phyloP scores from a whole-genome alignment of 2,888 invertebrate genomes.

The Bembecia ichneumoniformis region DNA sequence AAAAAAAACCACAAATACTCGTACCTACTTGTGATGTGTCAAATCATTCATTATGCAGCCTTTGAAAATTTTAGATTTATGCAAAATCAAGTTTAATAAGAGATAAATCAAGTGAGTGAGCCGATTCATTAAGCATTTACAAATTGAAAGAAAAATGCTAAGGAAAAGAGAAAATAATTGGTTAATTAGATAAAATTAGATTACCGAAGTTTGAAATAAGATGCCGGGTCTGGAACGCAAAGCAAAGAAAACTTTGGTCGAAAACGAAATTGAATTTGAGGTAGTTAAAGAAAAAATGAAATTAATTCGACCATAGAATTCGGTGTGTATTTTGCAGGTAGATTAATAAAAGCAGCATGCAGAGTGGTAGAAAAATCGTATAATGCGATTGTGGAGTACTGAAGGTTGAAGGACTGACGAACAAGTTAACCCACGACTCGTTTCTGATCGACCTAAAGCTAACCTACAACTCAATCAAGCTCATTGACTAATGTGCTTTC shows the following conservation, averaged over 20 bases:
- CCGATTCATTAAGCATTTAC: slow-evolving; percentile 32
- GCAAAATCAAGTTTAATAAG: slow-evolving; percentile 38
- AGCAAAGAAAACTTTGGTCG: slow-evolving; percentile 29
- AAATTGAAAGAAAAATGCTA: slow-evolving; percentile 36
- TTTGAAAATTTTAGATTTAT: slow-evolving; percentile 35
- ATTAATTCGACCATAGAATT: slow-evolving; percentile 32
- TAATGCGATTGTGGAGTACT: slow-evolving; percentile 54
- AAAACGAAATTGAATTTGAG: slow-evolving; percentile 7
- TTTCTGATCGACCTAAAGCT: slow-evolving; percentile 58
- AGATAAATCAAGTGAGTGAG: slow-evolving; percentile 36
- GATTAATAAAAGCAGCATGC: slow-evolving; percentile 66
- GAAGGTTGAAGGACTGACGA: slow-evolving; percentile 53
- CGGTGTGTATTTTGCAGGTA: slow-evolving; percentile 30
- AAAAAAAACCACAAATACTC: slow-evolving; percentile 39
- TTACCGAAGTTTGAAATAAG: slow-evolving; percentile 49
- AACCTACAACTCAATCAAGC: slow-evolving; percentile 67
- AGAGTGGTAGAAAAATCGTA: slow-evolving; percentile 60
- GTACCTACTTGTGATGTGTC: slow-evolving; percentile 26
- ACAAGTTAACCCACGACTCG: slow-evolving; percentile 51
- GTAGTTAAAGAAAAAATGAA: slow-evolving; percentile 9
- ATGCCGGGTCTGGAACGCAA: slow-evolving; percentile 40
- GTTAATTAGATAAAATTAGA: slow-evolving; percentile 26
- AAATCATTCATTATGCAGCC: slow-evolving; percentile 49
- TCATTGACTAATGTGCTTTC: slow-evolving; percentile 65
- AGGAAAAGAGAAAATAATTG: slow-evolving; percentile 44